Evolutionary conservation across 2,797 vertebrate species (phyloP).

Genomic region (Pseudochirops cupreus): DNA sequence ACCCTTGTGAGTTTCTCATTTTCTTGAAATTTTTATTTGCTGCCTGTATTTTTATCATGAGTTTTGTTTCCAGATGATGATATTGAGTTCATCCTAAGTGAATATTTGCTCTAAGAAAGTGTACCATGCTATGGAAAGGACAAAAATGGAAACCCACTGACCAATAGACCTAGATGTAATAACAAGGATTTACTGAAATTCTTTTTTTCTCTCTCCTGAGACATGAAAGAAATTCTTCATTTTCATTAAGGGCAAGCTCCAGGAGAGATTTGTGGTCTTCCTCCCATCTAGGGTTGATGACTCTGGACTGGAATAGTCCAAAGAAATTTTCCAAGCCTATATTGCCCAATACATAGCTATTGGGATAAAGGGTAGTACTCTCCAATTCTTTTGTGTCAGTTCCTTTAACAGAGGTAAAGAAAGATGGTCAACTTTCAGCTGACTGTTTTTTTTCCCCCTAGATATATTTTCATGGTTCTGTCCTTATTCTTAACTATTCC

Average conservation of each 20-base stretch:
- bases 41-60: neutral
- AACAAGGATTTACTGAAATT: neutral
- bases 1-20: neutral
- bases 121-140: neutral
- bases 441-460: neutral
- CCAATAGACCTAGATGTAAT: neutral
- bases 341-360: neutral
- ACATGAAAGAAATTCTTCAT: neutral
- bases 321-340: neutral
- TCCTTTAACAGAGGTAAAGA: neutral
- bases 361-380: neutral
- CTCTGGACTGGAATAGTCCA: neutral
- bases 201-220: neutral
- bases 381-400: neutral
- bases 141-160: neutral
- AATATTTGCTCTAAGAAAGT: neutral
- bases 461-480: neutral
- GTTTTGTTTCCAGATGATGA: neutral
- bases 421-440: neutral
- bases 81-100: neutral
- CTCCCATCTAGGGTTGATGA: constrained; percentile 16
- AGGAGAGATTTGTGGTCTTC: neutral
- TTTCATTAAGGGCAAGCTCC: neutral
- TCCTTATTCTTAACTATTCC: neutral
- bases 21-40: neutral